Base-by-base conservation (phyloP, 2,113 vertebrate genomes). In the Embiotoca jacksoni region DNA sequence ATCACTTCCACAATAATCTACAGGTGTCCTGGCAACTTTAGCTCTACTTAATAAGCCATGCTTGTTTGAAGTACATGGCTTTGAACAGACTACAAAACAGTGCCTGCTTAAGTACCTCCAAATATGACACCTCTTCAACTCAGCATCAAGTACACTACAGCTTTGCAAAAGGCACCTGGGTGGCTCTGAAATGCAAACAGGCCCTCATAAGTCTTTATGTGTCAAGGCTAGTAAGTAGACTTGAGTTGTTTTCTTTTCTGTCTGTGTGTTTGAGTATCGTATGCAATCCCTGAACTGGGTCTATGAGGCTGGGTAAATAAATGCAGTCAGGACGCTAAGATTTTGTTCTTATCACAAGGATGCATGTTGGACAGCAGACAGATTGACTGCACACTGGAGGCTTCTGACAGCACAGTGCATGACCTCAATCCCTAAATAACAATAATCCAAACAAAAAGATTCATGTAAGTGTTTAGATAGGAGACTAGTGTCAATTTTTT, bases 21-120 rank as follows among this genome's bases (percentile, higher is more conserved):
- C 90, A 92, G 90, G 91, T 93, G 89, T 91, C 90, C 89, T 90
- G 86, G 88, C 84, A 92, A 91, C 91, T 90, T 92, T 82, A 79
- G 80, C 89, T 89, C 81, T 64, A 75, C 81, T 89, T 90, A 92
- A 91, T 92, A 90, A 91, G 85, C 85, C 56, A 49, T 52, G 85
- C 70, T 86, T 82, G 83, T 90, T 91, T 93, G 89, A 93, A 92
- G 90, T 80, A 69, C 61, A 63, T 54, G 78, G 83, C 91, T 92
- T 92, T 91, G 91, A 92, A 92, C 83, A 90, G 74, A 88, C 89
- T 90, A 93, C 91, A 92, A 91, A 91, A 92, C 90, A 86, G 74
- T 78, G 85, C 84, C 89, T 78, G 80, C 73, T 89, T 88, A 88
- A 91, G 90, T 83, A 81, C 82, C 87, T 90, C 90, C 92, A 91